These are phyloP conservation scores for Phyllostomus discolor DNA, from an alignment of 2,113 vertebrate species.

Conservation along the genomic window DNA sequence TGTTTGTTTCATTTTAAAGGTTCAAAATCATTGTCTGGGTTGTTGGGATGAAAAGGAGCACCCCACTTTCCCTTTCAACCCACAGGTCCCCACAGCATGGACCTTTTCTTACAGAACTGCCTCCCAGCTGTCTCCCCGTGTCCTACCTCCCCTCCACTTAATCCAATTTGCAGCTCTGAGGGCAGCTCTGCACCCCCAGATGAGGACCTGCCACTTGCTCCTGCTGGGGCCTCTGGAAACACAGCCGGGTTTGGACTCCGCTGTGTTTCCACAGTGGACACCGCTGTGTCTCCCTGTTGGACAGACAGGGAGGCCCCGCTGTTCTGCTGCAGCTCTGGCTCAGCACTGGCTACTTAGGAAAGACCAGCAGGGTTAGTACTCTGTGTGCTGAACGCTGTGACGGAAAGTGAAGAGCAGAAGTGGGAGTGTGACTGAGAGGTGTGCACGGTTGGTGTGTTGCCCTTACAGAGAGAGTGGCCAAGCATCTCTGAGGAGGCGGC, in stretches of 20 bases:
- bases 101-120: background rate
- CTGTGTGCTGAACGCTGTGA: background rate
- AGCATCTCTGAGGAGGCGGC: background rate
- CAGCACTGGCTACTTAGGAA: background rate
- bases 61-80: background rate
- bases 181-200: background rate
- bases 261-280: too few species aligned
- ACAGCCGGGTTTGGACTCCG: background rate
- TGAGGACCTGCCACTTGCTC: background rate
- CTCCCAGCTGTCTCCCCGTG: background rate
- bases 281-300: too few species aligned
- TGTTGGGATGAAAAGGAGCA: background rate
- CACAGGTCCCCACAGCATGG: fast-evolving
- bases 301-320: background rate
- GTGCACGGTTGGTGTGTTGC: fast-evolving
- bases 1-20: background rate
- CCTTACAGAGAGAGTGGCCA: background rate
- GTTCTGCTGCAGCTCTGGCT: background rate
- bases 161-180: background rate
- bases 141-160: background rate
- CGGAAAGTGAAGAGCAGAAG: background rate
- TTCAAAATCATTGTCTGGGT: background rate
- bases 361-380: background rate
- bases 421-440: background rate
- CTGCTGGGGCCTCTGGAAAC: background rate